These are phyloP conservation scores for Cynopterus brachyotis DNA, from an alignment of 2,113 vertebrate genomes.

Conservation along the genomic window DNA sequence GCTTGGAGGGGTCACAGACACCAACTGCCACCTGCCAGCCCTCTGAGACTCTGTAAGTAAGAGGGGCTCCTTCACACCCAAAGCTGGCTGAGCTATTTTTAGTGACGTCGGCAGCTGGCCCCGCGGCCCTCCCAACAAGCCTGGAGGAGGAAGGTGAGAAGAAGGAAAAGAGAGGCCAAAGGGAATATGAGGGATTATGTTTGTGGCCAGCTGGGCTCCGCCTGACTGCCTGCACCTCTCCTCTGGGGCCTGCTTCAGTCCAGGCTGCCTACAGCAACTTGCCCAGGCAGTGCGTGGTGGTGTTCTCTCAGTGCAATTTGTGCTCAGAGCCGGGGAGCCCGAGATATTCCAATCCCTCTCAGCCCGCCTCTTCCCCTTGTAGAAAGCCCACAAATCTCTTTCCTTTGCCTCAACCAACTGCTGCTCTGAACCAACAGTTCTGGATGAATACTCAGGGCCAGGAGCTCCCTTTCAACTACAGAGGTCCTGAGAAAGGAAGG, in stretches of 20 bases:
- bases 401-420: slow-evolving; percentile 35
- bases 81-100: slow-evolving; percentile 65
- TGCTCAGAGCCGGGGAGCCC: not conserved
- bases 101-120: slow-evolving; percentile 65
- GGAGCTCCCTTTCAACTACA: slow-evolving; percentile 11
- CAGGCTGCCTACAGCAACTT: not conserved
- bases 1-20: slow-evolving; percentile 1
- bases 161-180: not conserved
- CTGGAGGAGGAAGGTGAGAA: slow-evolving; percentile 55
- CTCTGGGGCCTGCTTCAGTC: not conserved
- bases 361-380: not conserved
- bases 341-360: not conserved
- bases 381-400: slow-evolving; percentile 40
- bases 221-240: not conserved
- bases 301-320: not conserved
- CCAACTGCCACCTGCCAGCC: slow-evolving; percentile 63
- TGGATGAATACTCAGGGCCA: slow-evolving; percentile 24
- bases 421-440: slow-evolving; percentile 32
- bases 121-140: slow-evolving; percentile 28
- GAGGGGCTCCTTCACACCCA: slow-evolving; percentile 57
- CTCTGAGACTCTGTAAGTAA: slow-evolving; percentile 45
- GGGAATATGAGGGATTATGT: slow-evolving; percentile 16
- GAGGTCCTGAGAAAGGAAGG: not conserved
- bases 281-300: not conserved
- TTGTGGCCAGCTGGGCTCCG: not conserved